phyloP scores from a whole-genome alignment of 1,140 invertebrate species.

The Orchestia grillus region DNA sequence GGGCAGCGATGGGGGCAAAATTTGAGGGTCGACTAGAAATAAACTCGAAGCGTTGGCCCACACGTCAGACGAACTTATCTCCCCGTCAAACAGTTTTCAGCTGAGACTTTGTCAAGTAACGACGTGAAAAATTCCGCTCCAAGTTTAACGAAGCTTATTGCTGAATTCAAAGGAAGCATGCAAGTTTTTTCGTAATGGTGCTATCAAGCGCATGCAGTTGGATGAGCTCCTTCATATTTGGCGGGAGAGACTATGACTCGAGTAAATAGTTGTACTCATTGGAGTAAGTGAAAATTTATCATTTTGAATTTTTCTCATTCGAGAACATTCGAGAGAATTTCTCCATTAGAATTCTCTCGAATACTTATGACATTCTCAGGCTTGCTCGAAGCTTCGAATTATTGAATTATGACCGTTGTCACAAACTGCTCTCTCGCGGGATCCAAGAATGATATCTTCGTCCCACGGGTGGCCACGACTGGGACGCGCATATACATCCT shows the following conservation, averaged over 20 bases:
- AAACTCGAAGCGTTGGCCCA: not conserved
- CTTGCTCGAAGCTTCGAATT: not conserved
- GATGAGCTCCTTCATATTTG: not conserved
- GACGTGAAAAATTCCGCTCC: not conserved
- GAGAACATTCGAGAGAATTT: too few species aligned
- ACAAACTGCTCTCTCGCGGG: not conserved
- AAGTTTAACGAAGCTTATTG: not conserved
- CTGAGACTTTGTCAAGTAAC: not conserved
- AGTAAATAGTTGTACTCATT: not conserved
- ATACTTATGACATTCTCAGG: too few species aligned
- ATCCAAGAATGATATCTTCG: not conserved
- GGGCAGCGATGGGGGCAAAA: not conserved
- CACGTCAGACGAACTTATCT: not conserved
- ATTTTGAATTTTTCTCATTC: too few species aligned
- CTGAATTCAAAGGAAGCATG: not conserved
- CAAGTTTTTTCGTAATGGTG: not conserved
- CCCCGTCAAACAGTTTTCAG: not conserved
- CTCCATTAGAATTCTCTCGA: too few species aligned
- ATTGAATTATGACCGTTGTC: not conserved
- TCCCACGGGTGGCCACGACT: not conserved
- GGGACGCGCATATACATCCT: not conserved
- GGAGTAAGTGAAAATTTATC: not conserved
- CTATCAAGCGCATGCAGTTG: not conserved
- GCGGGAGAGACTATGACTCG: not conserved
- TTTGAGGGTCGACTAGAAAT: not conserved